A percentile compares a stretch with the other conserved stretches of the same genome.
Conservation (phyloP, 2,888 invertebrate genomes). For the Eurytoma adleriae region DNA sequence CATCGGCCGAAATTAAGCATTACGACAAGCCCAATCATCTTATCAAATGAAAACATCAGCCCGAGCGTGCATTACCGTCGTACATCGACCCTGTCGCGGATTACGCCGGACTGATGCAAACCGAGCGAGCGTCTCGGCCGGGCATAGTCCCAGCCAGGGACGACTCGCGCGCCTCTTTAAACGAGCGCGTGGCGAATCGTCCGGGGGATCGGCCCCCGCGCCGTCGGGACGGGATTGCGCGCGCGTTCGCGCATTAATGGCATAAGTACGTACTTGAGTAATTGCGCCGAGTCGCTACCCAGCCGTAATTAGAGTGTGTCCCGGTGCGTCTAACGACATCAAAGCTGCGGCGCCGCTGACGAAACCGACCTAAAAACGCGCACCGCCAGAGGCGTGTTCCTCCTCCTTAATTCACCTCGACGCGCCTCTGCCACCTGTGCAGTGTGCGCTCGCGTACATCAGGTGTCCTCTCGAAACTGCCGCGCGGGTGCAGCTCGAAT, state of each 20-base stretch:
- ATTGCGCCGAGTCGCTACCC: conserved; percentile 3
- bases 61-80: too few species aligned
- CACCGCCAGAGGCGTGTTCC: conserved; percentile 15
- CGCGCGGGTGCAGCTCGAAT: neutral
- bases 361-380: conserved; percentile 50
- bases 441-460: neutral
- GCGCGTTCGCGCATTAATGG: conserved; percentile 31
- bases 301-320: conserved; percentile 32
- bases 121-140: too few species aligned
- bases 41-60: too few species aligned
- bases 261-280: conserved; percentile 39
- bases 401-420: neutral
- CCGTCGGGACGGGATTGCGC: conserved; percentile 14
- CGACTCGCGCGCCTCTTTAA: neutral
- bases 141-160: too few species aligned
- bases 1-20: too few species aligned
- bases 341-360: conserved; percentile 19
- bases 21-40: too few species aligned
- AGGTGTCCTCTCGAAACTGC: neutral
- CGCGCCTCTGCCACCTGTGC: neutral
- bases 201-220: neutral
- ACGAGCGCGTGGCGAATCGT: neutral
- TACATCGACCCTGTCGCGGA: too few species aligned
- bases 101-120: too few species aligned
- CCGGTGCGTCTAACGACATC: conserved; percentile 36